phyloP scores from a whole-genome alignment of 2,888 invertebrate species.

The Cataglyphis rosenhaueri region DNA sequence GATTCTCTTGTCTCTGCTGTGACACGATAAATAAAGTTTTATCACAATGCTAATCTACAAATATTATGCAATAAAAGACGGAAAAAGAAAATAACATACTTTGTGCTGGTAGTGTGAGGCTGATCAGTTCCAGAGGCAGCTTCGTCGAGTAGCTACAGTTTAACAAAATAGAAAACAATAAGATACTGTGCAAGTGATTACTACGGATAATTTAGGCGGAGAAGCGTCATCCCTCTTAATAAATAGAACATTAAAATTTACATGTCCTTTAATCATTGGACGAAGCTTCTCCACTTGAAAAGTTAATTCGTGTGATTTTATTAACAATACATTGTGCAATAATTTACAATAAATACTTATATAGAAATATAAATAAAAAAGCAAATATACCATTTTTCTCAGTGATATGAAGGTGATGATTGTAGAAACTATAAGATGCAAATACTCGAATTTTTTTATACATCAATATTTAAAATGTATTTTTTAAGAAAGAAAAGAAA shows the following conservation, averaged over 20 bases:
- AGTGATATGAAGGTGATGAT: conserved; percentile 7
- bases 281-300: conserved; percentile 51
- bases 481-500: not conserved
- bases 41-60: not conserved
- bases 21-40: conserved; percentile 11
- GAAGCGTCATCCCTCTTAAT: conserved; percentile 2
- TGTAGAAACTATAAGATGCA: conserved; percentile 2
- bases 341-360: conserved; percentile 64
- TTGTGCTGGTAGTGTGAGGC: conserved; percentile 80
- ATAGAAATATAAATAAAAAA: conserved; percentile 42
- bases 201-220: conserved; percentile 62
- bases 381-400: conserved; percentile 19
- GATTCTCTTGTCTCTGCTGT: too few species aligned
- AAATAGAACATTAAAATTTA: not conserved
- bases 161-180: conserved; percentile 88
- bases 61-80: conserved; percentile 3
- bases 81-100: conserved; percentile 82
- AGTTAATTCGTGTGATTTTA: conserved; percentile 65
- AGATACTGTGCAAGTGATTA: conserved; percentile 85
- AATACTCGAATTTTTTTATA: not conserved
- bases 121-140: conserved; percentile 87
- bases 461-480: not conserved
- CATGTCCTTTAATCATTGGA: conserved; percentile 23
- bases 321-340: conserved; percentile 63
- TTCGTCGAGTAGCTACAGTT: conserved; percentile 90